Evolutionary conservation across 1,140 invertebrate species (phyloP).

Genomic region (Wasmannia auropunctata): DNA sequence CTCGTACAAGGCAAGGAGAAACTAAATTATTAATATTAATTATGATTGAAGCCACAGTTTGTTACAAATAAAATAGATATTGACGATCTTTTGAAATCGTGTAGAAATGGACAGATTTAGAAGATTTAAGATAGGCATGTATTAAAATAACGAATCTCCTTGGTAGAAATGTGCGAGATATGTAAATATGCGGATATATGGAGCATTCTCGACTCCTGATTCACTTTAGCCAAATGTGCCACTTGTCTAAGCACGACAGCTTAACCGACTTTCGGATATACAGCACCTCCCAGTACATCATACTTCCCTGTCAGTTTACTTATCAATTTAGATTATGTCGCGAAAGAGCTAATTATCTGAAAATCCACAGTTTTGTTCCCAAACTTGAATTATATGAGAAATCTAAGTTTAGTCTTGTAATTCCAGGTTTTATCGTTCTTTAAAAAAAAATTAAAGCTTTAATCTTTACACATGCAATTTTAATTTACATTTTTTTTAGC

Average conservation of each 20-base stretch:
- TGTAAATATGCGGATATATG: constrained; percentile 44
- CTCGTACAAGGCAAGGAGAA: too few relatives aligned
- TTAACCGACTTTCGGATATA: constrained; percentile 77
- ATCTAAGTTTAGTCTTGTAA: neutral
- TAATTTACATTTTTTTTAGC: neutral
- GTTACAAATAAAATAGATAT: neutral
- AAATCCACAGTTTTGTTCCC: neutral
- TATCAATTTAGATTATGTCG: constrained; percentile 85
- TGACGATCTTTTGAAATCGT: neutral
- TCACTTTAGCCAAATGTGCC: constrained; percentile 81
- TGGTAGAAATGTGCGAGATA: neutral
- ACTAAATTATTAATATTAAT: too few relatives aligned
- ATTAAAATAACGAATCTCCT: neutral
- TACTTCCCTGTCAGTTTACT: constrained; percentile 83
- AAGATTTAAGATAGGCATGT: neutral
- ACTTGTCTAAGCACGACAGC: constrained; percentile 77
- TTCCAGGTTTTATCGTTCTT: neutral
- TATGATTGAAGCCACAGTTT: too few relatives aligned
- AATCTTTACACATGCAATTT: neutral
- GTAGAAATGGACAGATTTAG: neutral
- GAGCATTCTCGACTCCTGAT: constrained; percentile 79
- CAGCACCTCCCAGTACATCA: constrained; percentile 75
- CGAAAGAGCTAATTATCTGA: constrained; percentile 82
- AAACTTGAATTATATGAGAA: neutral
- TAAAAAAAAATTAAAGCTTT: neutral